A percentile compares a stretch with the other conserved stretches of the same genome.
phyloP scores from a whole-genome alignment of 1,140 invertebrate genomes.

The Drosophila sp. region DNA sequence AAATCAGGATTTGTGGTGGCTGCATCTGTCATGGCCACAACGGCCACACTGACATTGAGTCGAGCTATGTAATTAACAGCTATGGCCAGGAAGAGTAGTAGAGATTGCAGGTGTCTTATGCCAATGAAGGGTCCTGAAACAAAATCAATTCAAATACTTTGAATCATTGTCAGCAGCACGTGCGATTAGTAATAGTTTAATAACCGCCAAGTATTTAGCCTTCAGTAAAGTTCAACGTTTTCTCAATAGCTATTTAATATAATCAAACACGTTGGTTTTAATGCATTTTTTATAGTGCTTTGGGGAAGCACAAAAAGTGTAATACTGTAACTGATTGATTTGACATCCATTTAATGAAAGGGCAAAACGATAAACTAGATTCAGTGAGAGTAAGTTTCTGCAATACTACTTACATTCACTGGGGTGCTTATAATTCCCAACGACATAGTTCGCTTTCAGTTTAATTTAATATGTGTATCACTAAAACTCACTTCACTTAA shows the following conservation, averaged over 20 bases:
- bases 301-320: not conserved
- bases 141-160: not conserved
- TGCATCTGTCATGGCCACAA: conserved; percentile 88
- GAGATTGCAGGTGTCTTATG: conserved; percentile 86
- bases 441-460: no score
- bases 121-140: conserved; percentile 81
- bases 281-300: not conserved
- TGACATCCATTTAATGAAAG: no score
- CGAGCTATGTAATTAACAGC: conserved; percentile 86
- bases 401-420: no score
- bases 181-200: not conserved
- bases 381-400: not conserved
- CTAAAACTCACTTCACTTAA: not conserved
- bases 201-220: not conserved
- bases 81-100: conserved; percentile 87
- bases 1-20: conserved; percentile 60
- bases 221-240: not conserved
- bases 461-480: no score
- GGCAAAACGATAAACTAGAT: no score
- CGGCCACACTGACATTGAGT: conserved; percentile 87
- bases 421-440: no score
- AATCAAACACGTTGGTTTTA: not conserved
- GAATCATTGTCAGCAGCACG: not conserved
- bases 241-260: not conserved
- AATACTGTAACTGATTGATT: no score